A percentile compares a stretch with the other conserved stretches of the same genome.
Evolutionary conservation across 64 coral and sea anemone species (phyloP).

Genomic region (Stichodactyla helianthus): DNA sequence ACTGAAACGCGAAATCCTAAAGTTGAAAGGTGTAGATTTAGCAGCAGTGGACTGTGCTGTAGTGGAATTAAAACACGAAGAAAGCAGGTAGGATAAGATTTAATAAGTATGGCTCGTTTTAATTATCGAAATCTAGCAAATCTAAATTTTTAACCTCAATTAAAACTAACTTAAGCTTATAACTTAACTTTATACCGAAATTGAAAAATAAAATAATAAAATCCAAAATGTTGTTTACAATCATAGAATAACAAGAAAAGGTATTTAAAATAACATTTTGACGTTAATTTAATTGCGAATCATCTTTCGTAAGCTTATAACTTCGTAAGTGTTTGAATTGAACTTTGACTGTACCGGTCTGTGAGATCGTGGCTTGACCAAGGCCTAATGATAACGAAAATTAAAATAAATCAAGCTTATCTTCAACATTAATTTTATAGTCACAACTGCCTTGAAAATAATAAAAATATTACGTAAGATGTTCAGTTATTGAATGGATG

Average conservation of each 20-base stretch:
- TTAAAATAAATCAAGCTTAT: background rate
- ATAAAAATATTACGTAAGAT: too few species aligned
- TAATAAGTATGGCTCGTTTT: background rate
- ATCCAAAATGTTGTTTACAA: background rate
- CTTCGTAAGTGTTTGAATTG: background rate
- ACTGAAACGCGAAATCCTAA: constrained; percentile 22
- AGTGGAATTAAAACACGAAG: background rate
- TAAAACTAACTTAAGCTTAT: background rate
- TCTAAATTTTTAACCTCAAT: background rate
- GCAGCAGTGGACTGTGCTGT: constrained; percentile 5
- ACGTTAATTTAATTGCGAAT: background rate
- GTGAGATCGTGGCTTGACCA: background rate
- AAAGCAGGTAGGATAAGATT: background rate
- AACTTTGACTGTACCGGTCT: background rate
- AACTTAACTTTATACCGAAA: background rate
- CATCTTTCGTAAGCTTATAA: background rate
- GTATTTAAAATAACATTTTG: background rate
- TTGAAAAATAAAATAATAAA: background rate
- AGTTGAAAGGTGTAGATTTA: constrained; percentile 26
- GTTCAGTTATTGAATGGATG: too few species aligned
- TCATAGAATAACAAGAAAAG: background rate
- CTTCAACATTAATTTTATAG: too few species aligned
- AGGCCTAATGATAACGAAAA: background rate
- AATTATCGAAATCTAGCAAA: background rate
- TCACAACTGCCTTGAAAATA: too few species aligned